phyloP scores from a whole-genome alignment of 2,113 vertebrate genomes.

The Pygoscelis antarcticus region DNA sequence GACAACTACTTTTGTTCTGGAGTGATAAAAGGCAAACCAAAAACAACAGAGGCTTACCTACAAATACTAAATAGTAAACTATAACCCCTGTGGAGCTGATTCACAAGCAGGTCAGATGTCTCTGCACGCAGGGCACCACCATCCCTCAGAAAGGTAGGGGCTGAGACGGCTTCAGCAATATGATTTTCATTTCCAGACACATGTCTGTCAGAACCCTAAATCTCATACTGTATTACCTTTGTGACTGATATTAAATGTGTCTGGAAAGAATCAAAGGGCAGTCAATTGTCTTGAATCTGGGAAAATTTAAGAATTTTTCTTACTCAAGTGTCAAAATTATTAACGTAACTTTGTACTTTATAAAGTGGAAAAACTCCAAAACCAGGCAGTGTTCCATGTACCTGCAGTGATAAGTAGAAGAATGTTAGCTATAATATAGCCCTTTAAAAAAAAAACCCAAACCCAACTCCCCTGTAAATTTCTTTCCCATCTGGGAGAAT shows the following conservation, averaged over 20 bases:
- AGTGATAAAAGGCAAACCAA: background rate
- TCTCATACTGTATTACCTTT: background rate
- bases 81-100: background rate
- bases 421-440: background rate
- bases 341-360: slow-evolving; percentile 44
- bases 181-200: slow-evolving; percentile 14
- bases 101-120: background rate
- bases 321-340: slow-evolving; percentile 54
- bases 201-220: slow-evolving; percentile 8
- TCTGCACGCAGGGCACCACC: background rate
- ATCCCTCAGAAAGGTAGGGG: background rate
- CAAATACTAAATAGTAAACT: background rate
- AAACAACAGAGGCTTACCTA: background rate
- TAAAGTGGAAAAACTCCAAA: slow-evolving; percentile 47
- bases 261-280: slow-evolving; percentile 24
- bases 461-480: background rate
- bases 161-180: background rate
- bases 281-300: background rate
- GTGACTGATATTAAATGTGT: background rate
- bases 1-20: background rate
- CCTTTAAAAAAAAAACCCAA: background rate
- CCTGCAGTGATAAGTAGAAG: slow-evolving; percentile 48
- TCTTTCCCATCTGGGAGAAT: slow-evolving; percentile 26
- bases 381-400: slow-evolving; percentile 66
- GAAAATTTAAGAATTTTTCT: slow-evolving; percentile 46